These are phyloP conservation scores for Troides oblongomaculatus DNA, from an alignment of 2,888 invertebrate genomes.

Conservation along the genomic window DNA sequence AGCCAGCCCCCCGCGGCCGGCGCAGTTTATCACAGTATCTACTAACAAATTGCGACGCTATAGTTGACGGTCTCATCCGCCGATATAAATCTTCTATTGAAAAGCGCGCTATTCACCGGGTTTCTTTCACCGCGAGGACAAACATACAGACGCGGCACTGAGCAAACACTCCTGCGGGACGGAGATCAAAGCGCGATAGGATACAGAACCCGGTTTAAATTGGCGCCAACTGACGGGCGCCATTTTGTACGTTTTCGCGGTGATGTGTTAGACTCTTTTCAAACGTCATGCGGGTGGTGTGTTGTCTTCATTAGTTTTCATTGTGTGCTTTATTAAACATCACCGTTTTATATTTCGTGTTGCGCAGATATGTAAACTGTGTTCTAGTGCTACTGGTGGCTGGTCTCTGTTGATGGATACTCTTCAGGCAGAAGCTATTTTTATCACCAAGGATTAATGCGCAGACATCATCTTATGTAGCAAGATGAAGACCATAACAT, in stretches of 20 bases:
- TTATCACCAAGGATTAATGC: no score
- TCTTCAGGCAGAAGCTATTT: no score
- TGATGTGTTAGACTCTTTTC: slow-evolving; percentile 17
- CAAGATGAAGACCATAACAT: no score
- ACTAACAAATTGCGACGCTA: slow-evolving; percentile 75
- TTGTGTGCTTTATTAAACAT: neutral
- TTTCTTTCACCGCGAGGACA: slow-evolving; percentile 67
- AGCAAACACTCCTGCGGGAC: slow-evolving; percentile 65
- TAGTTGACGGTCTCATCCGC: slow-evolving; percentile 55
- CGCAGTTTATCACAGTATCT: slow-evolving; percentile 62
- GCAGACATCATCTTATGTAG: no score
- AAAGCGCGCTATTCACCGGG: slow-evolving; percentile 55
- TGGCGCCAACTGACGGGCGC: slow-evolving; percentile 73
- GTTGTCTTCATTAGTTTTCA: slow-evolving; percentile 1
- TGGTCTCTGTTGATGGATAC: no score
- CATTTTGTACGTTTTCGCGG: slow-evolving; percentile 66
- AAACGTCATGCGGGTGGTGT: neutral
- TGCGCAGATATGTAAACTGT: no score
- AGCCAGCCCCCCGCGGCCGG: slow-evolving; percentile 6
- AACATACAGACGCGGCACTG: slow-evolving; percentile 59
- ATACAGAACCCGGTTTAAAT: slow-evolving; percentile 71
- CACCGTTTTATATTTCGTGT: no score
- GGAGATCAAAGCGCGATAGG: slow-evolving; percentile 77
- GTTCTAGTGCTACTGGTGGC: no score
- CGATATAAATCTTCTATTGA: slow-evolving; percentile 73